These are phyloP conservation scores for Ophion ventricosus DNA, from an alignment of 2,888 invertebrate species.

Conservation along the genomic window DNA sequence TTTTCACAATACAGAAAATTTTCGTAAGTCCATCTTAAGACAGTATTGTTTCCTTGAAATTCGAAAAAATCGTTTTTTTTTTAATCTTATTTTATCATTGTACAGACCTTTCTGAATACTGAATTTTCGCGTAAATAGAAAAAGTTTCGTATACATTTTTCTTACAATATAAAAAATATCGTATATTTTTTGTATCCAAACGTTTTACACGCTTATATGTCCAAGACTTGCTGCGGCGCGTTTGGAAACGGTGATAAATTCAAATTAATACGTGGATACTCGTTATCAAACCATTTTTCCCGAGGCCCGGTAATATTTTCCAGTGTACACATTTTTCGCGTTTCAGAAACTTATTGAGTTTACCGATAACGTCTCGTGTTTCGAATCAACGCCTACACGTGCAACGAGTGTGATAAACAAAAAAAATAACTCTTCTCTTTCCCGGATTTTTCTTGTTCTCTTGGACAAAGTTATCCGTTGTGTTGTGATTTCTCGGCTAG, in stretches of 20 bases:
- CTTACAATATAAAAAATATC: too few relatives aligned
- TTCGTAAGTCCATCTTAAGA: too few relatives aligned
- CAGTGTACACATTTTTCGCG: slow-evolving; percentile 3
- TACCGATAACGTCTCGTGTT: not conserved
- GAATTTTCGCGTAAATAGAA: not conserved
- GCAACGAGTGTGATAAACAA: not conserved
- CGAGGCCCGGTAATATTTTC: not conserved
- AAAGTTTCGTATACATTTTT: too few relatives aligned
- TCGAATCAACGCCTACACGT: not conserved
- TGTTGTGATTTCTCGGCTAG: not conserved
- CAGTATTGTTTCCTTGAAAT: too few relatives aligned
- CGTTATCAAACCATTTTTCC: slow-evolving; percentile 50
- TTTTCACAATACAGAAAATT: too few relatives aligned
- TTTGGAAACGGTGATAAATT: slow-evolving; percentile 73
- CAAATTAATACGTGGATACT: slow-evolving; percentile 72
- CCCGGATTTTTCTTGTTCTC: not conserved
- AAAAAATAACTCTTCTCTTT: slow-evolving; percentile 8
- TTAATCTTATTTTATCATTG: not conserved
- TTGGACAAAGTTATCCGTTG: not conserved
- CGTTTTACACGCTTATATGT: not conserved
- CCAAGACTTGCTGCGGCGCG: slow-evolving; percentile 30
- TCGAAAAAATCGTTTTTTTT: too few relatives aligned
- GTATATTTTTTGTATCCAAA: not conserved
- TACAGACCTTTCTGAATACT: not conserved
- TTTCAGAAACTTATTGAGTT: slow-evolving; percentile 10